These are phyloP conservation scores for Neoarius graeffei DNA, from an alignment of 2,113 vertebrate species.

Conservation along the genomic window DNA sequence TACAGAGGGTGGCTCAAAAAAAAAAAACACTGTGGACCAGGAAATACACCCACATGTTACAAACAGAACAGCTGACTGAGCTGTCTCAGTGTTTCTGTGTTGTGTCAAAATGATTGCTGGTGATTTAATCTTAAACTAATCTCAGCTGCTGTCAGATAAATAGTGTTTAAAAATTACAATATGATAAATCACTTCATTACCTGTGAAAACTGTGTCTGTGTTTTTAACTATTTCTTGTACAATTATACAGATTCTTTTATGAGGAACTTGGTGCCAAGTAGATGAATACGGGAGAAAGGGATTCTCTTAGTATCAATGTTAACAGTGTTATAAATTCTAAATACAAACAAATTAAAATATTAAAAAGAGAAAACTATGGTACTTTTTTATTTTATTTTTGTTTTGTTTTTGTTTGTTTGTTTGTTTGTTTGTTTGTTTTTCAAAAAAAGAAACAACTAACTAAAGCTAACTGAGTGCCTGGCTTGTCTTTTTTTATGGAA, in stretches of 20 bases:
- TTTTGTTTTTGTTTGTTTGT: slow-evolving; percentile 70
- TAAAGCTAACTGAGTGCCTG: slow-evolving; percentile 99
- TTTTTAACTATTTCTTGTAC: slow-evolving; percentile 99
- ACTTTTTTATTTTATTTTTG: slow-evolving; percentile 95
- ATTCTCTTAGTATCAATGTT: slow-evolving; percentile 98
- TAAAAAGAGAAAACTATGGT: slow-evolving; percentile 97
- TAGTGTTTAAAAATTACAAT: slow-evolving; percentile 98
- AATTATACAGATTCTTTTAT: slow-evolving; percentile 99
- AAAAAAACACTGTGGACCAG: slow-evolving; percentile 77
- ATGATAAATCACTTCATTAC: slow-evolving; percentile 96
- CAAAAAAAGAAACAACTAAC: slow-evolving; percentile 79
- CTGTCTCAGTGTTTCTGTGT: slow-evolving; percentile 99
- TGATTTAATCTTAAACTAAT: slow-evolving; percentile 99
- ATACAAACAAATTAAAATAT: slow-evolving; percentile 97
- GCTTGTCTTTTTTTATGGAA: slow-evolving; percentile 66
- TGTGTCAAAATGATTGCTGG: slow-evolving; percentile 99
- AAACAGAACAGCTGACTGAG: slow-evolving; percentile 86
- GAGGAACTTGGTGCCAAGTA: slow-evolving; percentile 99
- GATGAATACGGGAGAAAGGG: slow-evolving; percentile 92
- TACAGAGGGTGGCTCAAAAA: slow-evolving; percentile 60
- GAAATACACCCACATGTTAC: slow-evolving; percentile 96
- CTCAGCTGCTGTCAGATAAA: slow-evolving; percentile 99
- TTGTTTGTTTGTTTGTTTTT: slow-evolving; percentile 77
- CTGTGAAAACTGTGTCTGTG: slow-evolving; percentile 99
- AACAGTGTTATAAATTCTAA: slow-evolving; percentile 99